Evolutionary conservation across 2,888 invertebrate species (phyloP).

Genomic region (Cheilosia grossa): DNA sequence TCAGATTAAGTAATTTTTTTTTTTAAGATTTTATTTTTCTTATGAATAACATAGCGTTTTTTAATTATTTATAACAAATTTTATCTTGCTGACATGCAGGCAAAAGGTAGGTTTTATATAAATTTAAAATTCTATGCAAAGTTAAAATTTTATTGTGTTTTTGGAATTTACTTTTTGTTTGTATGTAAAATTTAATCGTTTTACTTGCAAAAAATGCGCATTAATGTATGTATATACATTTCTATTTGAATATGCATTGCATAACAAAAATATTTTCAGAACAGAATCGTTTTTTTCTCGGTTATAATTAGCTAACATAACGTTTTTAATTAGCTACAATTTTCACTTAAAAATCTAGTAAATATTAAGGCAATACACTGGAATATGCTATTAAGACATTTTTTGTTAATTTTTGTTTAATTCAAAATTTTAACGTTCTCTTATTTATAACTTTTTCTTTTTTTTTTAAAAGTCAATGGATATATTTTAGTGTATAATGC

Average conservation of each 20-base stretch:
- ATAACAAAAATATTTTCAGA: constrained; percentile 72
- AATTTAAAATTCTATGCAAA: constrained; percentile 78
- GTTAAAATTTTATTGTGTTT: constrained; percentile 41
- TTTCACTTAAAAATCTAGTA: constrained; percentile 72
- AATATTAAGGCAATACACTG: constrained; percentile 77
- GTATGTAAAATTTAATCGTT: constrained; percentile 46
- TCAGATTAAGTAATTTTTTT: constrained; percentile 46
- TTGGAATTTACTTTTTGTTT: constrained; percentile 21
- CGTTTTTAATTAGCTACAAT: constrained; percentile 64
- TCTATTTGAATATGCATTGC: constrained; percentile 61
- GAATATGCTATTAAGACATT: constrained; percentile 75
- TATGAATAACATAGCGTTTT: constrained; percentile 24
- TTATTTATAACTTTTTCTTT: constrained; percentile 35
- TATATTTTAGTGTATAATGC: constrained; percentile 56
- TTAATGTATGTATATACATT: constrained; percentile 60
- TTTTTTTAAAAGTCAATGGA: constrained; percentile 44
- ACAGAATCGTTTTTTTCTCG: constrained; percentile 54
- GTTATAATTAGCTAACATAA: constrained; percentile 59
- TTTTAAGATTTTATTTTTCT: constrained; percentile 29
- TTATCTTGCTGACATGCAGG: constrained; percentile 51
- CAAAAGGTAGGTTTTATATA: constrained; percentile 80
- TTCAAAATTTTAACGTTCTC: constrained; percentile 40
- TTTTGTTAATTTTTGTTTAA: constrained; percentile 45
- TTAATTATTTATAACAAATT: constrained; percentile 11
- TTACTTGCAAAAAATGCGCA: constrained; percentile 75